Base-by-base conservation (phyloP, 1,140 invertebrate genomes). In the Meteorus sp. region DNA sequence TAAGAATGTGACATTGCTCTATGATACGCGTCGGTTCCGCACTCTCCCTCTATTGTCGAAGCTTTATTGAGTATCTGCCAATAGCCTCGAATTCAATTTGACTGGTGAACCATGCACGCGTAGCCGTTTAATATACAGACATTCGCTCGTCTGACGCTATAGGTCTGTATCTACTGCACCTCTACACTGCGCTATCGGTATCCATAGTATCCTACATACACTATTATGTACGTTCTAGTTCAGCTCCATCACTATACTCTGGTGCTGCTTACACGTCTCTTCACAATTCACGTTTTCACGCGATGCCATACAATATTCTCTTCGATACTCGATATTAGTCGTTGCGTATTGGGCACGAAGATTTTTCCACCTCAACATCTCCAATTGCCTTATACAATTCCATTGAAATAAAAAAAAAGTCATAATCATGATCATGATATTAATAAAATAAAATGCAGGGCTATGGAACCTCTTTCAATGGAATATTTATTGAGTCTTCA, bases 81-180 rank as follows among this genome's bases (percentile, higher is more conserved):
- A 52, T 52, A 52, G 50, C 27, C 29, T 52, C 11, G 51, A 53
- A 53, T 53, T 53, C 22, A 53, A 41, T 41, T 53, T 53, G 51
- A 53, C 51, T 53, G 43, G 35, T 53, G 51, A 53, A 41, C 51
- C 37, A 41, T 53, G 20, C 33, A 41, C 22, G 17, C 23, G 37
- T 13, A n/a, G 35, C 35, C 37, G 22, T 43, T 53, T 53, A 43
- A 53, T 53, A 53, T 53, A 53, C 51, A 53, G 51, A 51, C 22
- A 51, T 51, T 19, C n/a, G 48, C 27, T 29, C 29, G 7, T 51
- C 13, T 37, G 20, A 13, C 17, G n/a, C 39, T 41, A 13, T 17
- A 33, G 27, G 33, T n/a, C 33, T 37, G 15, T 22, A 17, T 23
- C 29, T 6, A 52, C 50, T 2, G 50, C 39, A 11, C n/a, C 51